Evolutionary conservation across 2,888 invertebrate genomes (phyloP), one percentile per base, ranked within the genome.

Genomic region (Argyresthia albistria): DNA sequence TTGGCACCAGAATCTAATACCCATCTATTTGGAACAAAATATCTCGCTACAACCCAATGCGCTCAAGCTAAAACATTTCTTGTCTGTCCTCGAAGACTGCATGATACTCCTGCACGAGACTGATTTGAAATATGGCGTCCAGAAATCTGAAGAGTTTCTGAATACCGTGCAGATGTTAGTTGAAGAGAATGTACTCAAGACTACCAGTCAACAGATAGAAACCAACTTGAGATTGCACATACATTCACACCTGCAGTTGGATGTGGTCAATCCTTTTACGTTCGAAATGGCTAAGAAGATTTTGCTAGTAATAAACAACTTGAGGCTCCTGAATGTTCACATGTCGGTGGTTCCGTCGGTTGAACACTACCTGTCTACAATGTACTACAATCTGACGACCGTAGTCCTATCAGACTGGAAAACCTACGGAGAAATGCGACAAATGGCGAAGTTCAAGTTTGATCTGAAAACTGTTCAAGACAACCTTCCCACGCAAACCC

Each of bases 321-420:
- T 89, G 62, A 88, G 87, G 60, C 70, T 90, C 37, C 80, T 86
- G 58, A 88, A 89, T 50, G 70, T 88, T 36, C 91, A 90, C 64
- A 86, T 93, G 67, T 90, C 90, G 58, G 79, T 94, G 15, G 90
- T 91, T 76, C 90, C 93, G 82, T 78, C 70, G 51, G 92, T 97
- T 8, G 98, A 98, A 73, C 93, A 95, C 69, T 98, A 98, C 79
- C 89, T 99, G 59, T 97, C 97, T 65, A 93, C 92, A 59, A 97
- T 95, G 71, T 99, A 98, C 81, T 99, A 99, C 80, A 98, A 99
- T 86, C 88, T 99, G 64, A 98, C 98, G 0, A 97, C 98, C 1
- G 97, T 99, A 36, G 97, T 98, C 8, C 86, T 98, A 47, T 97
- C 99, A 62, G 98, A 99, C 78, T 99, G 98, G 97, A 95, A 94